A percentile compares a stretch with the other conserved stretches of the same genome.
These are phyloP conservation scores for Apostichopus parvimensis DNA, from an alignment of 35 echinoderm and acorn worm genomes.

Conservation along the genomic window DNA sequence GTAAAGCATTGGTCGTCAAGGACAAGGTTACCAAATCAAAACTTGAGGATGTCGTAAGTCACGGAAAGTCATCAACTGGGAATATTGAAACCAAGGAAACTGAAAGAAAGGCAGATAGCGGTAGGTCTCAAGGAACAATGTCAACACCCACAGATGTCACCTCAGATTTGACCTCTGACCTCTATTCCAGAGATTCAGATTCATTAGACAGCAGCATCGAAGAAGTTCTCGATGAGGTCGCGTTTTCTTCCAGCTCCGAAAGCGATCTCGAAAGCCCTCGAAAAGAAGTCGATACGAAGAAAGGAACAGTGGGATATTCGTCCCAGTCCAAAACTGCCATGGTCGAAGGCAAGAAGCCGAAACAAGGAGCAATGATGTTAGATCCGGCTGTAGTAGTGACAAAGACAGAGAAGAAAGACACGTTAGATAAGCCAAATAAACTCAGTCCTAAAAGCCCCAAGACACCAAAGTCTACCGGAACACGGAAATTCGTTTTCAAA, in stretches of 20 bases:
- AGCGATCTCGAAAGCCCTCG: neutral
- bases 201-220: constrained; percentile 58
- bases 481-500: neutral
- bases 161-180: constrained; percentile 42
- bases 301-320: neutral
- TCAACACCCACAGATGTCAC: constrained; percentile 43
- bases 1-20: no score
- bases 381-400: constrained; percentile 48
- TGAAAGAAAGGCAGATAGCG: constrained; percentile 24
- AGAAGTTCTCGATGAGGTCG: constrained; percentile 58
- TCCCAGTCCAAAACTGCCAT: neutral
- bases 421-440: neutral
- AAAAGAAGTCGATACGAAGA: neutral
- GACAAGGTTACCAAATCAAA: no score
- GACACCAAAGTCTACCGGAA: constrained; percentile 52
- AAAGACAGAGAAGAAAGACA: constrained; percentile 5
- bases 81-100: neutral
- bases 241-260: constrained; percentile 44
- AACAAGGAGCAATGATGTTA: neutral
- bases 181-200: constrained; percentile 44
- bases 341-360: neutral
- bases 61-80: neutral
- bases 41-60: neutral
- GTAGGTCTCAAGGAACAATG: neutral
- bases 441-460: constrained; percentile 64